A percentile compares a stretch with the other conserved stretches of the same genome.
Evolutionary conservation across 2,113 vertebrate genomes (phyloP).

Genomic region (Anseranas semipalmata): DNA sequence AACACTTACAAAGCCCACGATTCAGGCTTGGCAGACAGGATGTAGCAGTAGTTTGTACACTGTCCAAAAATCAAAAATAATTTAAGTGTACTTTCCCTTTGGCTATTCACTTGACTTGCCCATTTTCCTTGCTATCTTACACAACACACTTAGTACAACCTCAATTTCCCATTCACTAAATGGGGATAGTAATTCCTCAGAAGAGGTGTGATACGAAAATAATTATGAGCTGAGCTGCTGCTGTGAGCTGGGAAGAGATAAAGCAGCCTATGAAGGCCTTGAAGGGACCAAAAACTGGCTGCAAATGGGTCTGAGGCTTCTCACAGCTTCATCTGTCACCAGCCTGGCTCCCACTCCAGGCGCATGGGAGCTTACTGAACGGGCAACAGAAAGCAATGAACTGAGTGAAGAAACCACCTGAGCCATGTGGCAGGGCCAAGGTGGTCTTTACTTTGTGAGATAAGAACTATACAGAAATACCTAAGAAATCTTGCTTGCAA

Average conservation of each 20-base stretch:
- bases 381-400: background rate
- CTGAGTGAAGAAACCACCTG: background rate
- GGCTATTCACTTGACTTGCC: background rate
- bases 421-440: accelerated
- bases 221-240: background rate
- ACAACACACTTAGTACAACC: accelerated
- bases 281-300: background rate
- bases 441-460: background rate
- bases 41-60: background rate
- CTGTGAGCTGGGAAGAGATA: accelerated
- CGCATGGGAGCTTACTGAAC: background rate
- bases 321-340: background rate
- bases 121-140: background rate
- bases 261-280: background rate
- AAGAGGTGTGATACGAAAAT: background rate
- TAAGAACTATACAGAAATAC: background rate
- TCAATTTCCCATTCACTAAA: background rate
- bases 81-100: background rate
- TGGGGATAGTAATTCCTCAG: background rate
- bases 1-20: background rate
- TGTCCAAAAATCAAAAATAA: background rate
- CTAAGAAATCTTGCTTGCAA: background rate
- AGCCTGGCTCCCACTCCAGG: background rate
- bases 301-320: background rate
- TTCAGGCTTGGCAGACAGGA: background rate